Evolutionary conservation across 2,113 vertebrate genomes (phyloP).

Genomic region (Pterophyllum scalare): DNA sequence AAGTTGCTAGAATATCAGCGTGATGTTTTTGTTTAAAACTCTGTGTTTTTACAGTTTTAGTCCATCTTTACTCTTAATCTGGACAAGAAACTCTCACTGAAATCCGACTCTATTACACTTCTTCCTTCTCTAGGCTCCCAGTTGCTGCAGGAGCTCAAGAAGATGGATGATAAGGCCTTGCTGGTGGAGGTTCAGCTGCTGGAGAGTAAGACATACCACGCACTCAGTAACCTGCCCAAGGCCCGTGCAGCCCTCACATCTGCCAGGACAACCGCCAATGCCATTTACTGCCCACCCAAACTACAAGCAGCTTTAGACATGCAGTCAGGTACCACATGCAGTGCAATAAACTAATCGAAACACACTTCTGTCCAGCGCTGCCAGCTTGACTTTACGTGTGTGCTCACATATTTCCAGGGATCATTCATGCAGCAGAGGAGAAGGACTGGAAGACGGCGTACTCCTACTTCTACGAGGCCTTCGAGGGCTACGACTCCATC

Average conservation of each 20-base stretch:
- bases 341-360: neutral
- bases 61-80: neutral
- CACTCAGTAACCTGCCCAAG: slow-evolving; percentile 97
- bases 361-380: neutral
- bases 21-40: neutral
- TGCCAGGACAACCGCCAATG: slow-evolving; percentile 97
- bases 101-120: neutral
- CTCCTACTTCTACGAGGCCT: slow-evolving; percentile 98
- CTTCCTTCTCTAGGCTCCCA: slow-evolving; percentile 85
- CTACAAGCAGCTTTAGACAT: slow-evolving; percentile 98
- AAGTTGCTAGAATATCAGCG: neutral
- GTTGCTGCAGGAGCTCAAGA: slow-evolving; percentile 95
- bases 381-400: neutral
- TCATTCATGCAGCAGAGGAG: slow-evolving; percentile 98
- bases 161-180: slow-evolving; percentile 99
- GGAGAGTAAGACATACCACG: slow-evolving; percentile 99
- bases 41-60: neutral
- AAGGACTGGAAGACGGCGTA: slow-evolving; percentile 99
- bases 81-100: neutral
- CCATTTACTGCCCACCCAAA: slow-evolving; percentile 98
- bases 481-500: slow-evolving; percentile 98
- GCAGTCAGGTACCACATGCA: slow-evolving; percentile 88
- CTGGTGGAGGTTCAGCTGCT: slow-evolving; percentile 98
- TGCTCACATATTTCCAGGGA: slow-evolving; percentile 80
- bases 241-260: slow-evolving; percentile 98